Evolutionary conservation across 2,888 invertebrate species (phyloP), one percentile per base, ranked within the genome.

Genomic region (Nudaria mundana): DNA sequence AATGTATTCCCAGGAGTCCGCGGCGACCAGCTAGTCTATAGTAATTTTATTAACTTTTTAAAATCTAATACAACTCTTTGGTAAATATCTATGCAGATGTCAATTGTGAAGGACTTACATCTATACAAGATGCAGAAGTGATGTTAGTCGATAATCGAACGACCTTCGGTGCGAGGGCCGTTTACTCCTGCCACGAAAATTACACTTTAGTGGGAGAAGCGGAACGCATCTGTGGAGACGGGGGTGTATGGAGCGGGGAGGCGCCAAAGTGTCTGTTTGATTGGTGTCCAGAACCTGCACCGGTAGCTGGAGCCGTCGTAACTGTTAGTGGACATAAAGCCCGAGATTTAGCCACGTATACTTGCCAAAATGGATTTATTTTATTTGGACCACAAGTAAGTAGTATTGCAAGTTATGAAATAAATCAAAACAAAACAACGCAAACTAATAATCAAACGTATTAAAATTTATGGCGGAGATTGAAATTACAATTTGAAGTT

Each of bases 201-300:
- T 95, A 95, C 76, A 97, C 97, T 0, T 82, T 97, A 2, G 93
- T 94, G 4, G 97, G 97, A 0, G 92, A 87, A 51, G 90, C 91
- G 30, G 91, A 91, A 45, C 85, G 96, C 13, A 84, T 88, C n/a
- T 97, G 97, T 65, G 91, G 91, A 0, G 92, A 94, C 41, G 91
- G 91, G 24, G 95, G 94, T 0, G 77, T 90, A 32, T 97, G 97
- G 97, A 92, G 92, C 29, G 95, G 94, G 0, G 92, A 92, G 38
- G 90, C 93, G 5, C 95, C 97, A 0, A 92, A 93, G 61, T 97
- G 97, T 74, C 81, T 96, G 31, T 95, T 94, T 69, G 93, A 96
- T 79, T 94, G 97, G 96, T 97, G 97, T 71, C 94, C 95, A 0
- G 94, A 95, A 48, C 96, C 97, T 0, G 94, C 94, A 0, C 89